Evolutionary conservation across 2,113 vertebrate genomes (phyloP).

Genomic region (Albula glossodonta): DNA sequence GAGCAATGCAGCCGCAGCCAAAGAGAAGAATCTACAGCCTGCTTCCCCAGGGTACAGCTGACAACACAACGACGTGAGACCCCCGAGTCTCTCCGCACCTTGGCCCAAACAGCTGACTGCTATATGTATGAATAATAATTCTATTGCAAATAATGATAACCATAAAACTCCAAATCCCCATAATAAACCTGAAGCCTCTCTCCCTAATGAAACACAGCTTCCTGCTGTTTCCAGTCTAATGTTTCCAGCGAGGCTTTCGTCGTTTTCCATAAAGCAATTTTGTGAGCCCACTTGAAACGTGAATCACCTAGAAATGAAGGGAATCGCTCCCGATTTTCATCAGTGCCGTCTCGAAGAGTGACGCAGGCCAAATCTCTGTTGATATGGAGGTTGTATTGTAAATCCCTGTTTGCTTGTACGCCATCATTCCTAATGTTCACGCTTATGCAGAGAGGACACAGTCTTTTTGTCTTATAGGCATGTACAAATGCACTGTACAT

Average conservation of each 20-base stretch:
- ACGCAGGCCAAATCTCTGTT: conserved; percentile 35
- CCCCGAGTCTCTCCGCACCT: not conserved
- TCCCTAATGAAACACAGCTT: conserved; percentile 60
- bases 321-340: conserved; percentile 30
- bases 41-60: not conserved
- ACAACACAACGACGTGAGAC: not conserved
- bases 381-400: conserved; percentile 32
- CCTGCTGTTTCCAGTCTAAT: conserved; percentile 58
- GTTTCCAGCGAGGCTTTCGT: conserved; percentile 51
- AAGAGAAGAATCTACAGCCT: not conserved
- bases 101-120: conserved; percentile 53
- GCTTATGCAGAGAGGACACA: conserved; percentile 42
- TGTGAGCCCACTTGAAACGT: conserved; percentile 57
- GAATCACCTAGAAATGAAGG: conserved; percentile 65
- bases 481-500: conserved; percentile 7
- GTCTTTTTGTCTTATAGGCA: conserved; percentile 19
- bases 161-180: conserved; percentile 64
- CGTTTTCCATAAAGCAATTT: conserved; percentile 69
- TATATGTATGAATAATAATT: conserved; percentile 62
- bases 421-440: conserved; percentile 55
- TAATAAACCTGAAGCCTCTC: conserved; percentile 57
- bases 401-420: conserved; percentile 54
- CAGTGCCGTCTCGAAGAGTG: conserved; percentile 25
- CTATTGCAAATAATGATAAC: conserved; percentile 60
- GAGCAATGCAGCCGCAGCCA: conserved; percentile 44